phyloP scores from a whole-genome alignment of 1,140 invertebrate species.

The Asbolus verrucosus region DNA sequence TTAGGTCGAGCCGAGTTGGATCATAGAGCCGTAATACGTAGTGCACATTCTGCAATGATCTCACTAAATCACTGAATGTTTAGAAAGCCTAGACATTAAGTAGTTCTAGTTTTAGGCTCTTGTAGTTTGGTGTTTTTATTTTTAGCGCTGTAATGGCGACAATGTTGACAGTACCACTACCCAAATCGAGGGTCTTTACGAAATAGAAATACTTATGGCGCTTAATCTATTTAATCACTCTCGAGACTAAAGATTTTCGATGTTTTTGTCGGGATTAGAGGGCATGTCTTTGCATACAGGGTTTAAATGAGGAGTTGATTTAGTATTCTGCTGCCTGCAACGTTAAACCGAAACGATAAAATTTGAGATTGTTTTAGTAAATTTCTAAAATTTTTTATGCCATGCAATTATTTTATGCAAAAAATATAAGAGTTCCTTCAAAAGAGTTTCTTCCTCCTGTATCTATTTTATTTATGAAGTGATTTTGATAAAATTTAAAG shows the following conservation, averaged over 20 bases:
- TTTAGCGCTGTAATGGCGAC: too few species aligned
- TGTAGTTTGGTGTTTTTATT: conserved; percentile 5
- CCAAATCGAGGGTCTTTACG: too few species aligned
- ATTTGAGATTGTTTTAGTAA: conserved; percentile 5
- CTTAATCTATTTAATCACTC: conserved; percentile 3
- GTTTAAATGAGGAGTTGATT: too few species aligned
- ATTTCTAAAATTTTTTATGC: too few species aligned
- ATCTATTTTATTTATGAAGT: too few species aligned
- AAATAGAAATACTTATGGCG: too few species aligned
- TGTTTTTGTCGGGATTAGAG: conserved; percentile 26
- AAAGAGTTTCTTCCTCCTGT: too few species aligned
- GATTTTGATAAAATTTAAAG: too few species aligned
- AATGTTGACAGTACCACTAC: too few species aligned
- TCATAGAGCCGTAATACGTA: background rate
- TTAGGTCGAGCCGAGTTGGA: background rate
- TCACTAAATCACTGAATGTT: conserved; percentile 31
- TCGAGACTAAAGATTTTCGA: conserved; percentile 13
- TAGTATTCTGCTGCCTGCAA: too few species aligned
- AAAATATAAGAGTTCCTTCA: too few species aligned
- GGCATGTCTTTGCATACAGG: conserved; percentile 26
- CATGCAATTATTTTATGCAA: too few species aligned
- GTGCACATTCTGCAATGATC: conserved; percentile 9
- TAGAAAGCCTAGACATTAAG: conserved; percentile 8
- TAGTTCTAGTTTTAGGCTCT: conserved; percentile 4
- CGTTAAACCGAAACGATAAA: conserved; percentile 14